Percentiles rank a stretch among this genome's conserved stretches.
These are phyloP conservation scores for Poliocrania exsul DNA, from an alignment of 2,797 vertebrate species.

Conservation along the genomic window DNA sequence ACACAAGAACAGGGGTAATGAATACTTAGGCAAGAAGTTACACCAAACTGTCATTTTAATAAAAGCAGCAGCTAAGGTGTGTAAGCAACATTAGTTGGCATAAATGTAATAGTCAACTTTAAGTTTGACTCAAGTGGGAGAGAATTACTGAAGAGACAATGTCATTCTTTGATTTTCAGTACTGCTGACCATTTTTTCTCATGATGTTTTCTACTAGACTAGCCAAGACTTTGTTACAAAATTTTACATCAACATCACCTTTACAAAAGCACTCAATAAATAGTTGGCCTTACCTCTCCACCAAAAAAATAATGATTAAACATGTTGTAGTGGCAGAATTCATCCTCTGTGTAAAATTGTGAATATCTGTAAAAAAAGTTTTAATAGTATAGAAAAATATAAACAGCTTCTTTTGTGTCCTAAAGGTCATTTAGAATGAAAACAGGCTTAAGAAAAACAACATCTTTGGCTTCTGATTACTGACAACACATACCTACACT, in stretches of 20 bases:
- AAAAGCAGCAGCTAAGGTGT: background rate
- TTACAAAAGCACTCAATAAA: background rate
- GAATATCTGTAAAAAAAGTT: conserved; percentile 84
- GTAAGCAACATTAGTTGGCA: background rate
- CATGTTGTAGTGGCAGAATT: conserved; percentile 98
- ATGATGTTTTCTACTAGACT: background rate
- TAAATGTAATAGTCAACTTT: background rate
- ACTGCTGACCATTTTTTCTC: background rate
- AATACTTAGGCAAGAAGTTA: background rate
- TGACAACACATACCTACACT: background rate
- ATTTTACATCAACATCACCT: background rate
- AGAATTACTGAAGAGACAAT: background rate
- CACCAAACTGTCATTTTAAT: background rate
- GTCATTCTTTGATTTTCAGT: background rate
- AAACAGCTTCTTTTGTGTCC: background rate
- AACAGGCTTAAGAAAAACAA: background rate
- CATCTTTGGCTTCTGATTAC: background rate
- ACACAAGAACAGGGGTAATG: background rate
- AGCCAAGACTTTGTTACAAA: background rate
- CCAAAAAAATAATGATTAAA: conserved; percentile 97
- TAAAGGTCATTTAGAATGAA: background rate
- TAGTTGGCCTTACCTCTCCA: conserved; percentile 82
- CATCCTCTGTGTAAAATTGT: conserved; percentile 89
- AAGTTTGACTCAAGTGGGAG: background rate
- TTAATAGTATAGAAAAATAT: background rate